phyloP scores from a whole-genome alignment of 92 coral and sea anemone genomes.

The Parazoanthus swiftii region DNA sequence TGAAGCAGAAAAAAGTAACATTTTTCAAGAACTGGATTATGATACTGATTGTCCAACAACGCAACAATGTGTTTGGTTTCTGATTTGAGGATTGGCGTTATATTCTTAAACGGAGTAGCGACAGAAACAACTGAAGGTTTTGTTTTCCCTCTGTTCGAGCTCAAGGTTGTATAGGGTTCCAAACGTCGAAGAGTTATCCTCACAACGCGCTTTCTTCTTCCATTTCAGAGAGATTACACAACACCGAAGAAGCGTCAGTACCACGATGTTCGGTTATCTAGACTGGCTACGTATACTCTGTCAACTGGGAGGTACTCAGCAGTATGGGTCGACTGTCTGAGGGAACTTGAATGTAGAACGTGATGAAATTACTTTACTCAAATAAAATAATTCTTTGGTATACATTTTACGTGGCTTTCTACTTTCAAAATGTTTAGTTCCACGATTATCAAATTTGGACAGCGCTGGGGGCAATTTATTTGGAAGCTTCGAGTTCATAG shows the following conservation, averaged over 20 bases:
- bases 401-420: neutral
- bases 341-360: conserved; percentile 7
- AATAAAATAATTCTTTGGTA: conserved; percentile 1
- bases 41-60: no score
- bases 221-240: conserved; percentile 10
- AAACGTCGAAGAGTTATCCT: neutral
- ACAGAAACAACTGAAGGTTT: no score
- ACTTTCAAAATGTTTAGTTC: neutral
- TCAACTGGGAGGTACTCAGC: no score
- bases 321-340: neutral
- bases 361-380: neutral
- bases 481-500: no score
- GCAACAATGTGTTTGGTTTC: no score
- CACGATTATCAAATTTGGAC: neutral
- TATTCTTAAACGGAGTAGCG: no score
- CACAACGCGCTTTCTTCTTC: neutral
- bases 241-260: neutral
- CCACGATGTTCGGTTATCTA: conserved; percentile 7
- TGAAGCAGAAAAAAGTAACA: no score
- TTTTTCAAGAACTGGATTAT: no score
- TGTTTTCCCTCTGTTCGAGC: no score
- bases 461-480: no score
- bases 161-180: neutral
- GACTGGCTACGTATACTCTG: neutral
- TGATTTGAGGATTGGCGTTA: no score